A percentile compares a stretch with the other conserved stretches of the same genome.
phyloP scores from a whole-genome alignment of 2,113 vertebrate genomes.

The Takifugu bimaculatus region DNA sequence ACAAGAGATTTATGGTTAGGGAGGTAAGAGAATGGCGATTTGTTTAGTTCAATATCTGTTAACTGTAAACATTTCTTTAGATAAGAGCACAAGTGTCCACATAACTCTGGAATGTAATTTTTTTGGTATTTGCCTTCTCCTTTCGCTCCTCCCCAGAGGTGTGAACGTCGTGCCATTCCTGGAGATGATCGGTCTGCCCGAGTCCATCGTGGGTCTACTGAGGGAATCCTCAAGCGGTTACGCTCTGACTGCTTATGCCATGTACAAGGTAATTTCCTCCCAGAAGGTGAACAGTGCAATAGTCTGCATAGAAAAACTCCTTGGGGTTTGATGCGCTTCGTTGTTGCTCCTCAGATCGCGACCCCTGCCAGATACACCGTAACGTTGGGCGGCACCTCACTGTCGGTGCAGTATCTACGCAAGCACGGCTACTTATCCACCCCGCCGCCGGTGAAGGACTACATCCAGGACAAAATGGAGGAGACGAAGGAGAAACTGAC shows the following conservation, averaged over 20 bases:
- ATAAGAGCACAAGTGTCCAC: no score
- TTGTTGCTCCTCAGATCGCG: slow-evolving; percentile 79
- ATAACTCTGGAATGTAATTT: no score
- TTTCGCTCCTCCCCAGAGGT: slow-evolving; percentile 71
- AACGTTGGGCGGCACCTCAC: slow-evolving; percentile 91
- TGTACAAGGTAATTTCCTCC: slow-evolving; percentile 87
- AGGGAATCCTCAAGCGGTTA: slow-evolving; percentile 88
- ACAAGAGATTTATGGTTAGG: no score
- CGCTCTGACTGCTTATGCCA: slow-evolving; percentile 88
- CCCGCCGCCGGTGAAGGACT: slow-evolving; percentile 90
- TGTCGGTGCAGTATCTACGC: slow-evolving; percentile 89
- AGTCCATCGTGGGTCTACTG: slow-evolving; percentile 80
- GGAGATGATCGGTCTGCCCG: slow-evolving; percentile 83
- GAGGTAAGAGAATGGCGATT: no score
- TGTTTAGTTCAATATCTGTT: no score
- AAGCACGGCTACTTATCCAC: slow-evolving; percentile 87
- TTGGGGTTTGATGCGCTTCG: neutral
- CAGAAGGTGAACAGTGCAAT: neutral
- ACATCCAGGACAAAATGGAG: slow-evolving; percentile 89
- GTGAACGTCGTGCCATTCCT: slow-evolving; percentile 90
- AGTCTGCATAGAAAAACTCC: neutral
- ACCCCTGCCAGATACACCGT: slow-evolving; percentile 91
- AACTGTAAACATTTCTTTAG: no score
- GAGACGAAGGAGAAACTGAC: slow-evolving; percentile 81
- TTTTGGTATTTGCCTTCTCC: no score